Evolutionary conservation across 2,797 vertebrate species (phyloP), one percentile per base, ranked within the genome.

Genomic region (Parotocinclus haroldoi): DNA sequence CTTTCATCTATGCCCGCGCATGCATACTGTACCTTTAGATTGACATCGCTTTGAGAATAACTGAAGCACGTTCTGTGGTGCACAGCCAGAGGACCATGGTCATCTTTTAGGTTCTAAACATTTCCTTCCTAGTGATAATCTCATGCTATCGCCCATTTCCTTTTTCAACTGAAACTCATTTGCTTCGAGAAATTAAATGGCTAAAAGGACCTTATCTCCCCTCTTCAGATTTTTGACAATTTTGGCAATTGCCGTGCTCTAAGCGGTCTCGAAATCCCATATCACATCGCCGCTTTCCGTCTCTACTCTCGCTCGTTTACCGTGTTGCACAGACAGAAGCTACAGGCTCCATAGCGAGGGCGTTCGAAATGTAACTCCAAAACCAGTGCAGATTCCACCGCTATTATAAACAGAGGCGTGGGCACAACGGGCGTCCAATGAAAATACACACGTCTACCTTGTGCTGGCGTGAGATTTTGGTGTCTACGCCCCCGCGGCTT

Each of bases 81-180:
- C 76, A 64, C 72, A 80, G 75, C 52, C 46, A 72, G 78, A 83
- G 70, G 83, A 80, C 80, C 78, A 82, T 76, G 83, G 81, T 85
- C 82, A 82, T 83, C 80, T 80, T 76, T 71, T 76, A 83, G 69
- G 82, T 83, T 83, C 83, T 85, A 88, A 91, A 89, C 82, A 85
- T 87, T 90, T 91, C 89, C 89, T 91, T 90, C 88, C 88, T 84
- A 71, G 74, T 84, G 81, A 84, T 86, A 87, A 87, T 89, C 84
- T 85, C 75, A 83, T 85, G 79, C 82, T 86, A 87, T 89, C 86
- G 44, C 81, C 66, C 55, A 78, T 80, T 90, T 89, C 88, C 86
- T 87, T 81, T 81, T 73, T 42, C 36, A n/a, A 77, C 74, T 51
- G 78, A 57, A 62, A 56, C 58, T 53, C 58, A 44, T 80, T 77